Conservation (phyloP, 2,113 vertebrate species). For the Tenrec ecaudatus region DNA sequence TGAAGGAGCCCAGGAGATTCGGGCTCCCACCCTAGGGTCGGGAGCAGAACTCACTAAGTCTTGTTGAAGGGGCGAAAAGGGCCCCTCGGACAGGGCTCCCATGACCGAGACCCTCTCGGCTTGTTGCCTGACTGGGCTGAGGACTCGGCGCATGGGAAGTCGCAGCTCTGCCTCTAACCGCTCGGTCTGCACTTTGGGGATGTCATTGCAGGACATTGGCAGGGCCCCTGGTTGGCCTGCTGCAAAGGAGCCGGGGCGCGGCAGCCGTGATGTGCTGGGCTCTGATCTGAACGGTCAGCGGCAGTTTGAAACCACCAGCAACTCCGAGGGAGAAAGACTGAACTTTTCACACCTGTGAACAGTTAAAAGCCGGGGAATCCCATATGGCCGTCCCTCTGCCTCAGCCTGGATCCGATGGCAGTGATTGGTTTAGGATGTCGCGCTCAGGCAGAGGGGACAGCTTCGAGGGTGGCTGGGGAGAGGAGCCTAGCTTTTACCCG, state of each 20-base stretch:
- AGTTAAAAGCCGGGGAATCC: too few species aligned
- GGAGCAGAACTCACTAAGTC: background rate
- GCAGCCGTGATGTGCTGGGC: too few species aligned
- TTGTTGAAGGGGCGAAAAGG: background rate
- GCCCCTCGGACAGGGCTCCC: rapidly evolving
- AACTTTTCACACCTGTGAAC: too few species aligned
- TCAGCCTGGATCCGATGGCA: too few species aligned
- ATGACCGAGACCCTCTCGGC: rapidly evolving
- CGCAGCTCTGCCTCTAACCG: background rate
- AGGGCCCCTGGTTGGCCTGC: background rate
- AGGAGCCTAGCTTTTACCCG: background rate
- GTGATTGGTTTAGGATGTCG: too few species aligned
- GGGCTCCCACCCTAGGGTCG: background rate
- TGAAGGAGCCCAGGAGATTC: background rate
- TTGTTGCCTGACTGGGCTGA: rapidly evolving
- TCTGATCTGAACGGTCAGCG: too few species aligned
- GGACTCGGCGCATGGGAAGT: background rate
- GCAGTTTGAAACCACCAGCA: too few species aligned
- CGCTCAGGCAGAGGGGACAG: background rate
- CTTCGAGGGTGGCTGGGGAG: background rate
- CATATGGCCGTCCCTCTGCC: too few species aligned
- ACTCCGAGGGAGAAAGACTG: too few species aligned
- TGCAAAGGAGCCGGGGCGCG: too few species aligned
- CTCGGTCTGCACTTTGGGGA: rapidly evolving
- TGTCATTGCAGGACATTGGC: background rate